Evolutionary conservation across 2,888 invertebrate genomes (phyloP), one percentile per base, ranked within the genome.

Genomic region (Xestia rhomboidea): DNA sequence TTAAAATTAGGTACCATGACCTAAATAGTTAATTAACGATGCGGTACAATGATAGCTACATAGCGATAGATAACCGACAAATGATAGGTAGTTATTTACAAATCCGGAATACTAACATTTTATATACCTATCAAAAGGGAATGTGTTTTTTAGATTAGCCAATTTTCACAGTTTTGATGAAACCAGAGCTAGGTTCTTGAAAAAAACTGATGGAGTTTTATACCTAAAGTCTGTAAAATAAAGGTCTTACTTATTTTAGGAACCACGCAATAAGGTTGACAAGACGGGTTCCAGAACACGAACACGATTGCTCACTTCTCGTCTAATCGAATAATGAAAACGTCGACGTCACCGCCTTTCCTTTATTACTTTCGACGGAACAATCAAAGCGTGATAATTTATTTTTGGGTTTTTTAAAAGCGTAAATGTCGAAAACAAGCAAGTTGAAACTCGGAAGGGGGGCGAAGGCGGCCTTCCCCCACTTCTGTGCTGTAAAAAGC

Each of bases 401-500:
- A 91, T 91, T 90, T 91, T 89, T 88, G 81, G 79, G 89, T 79
- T 90, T 92, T 93, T 90, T 90, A 86, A 90, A 92, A 91, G 90
- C 88, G 87, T 89, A 87, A 91, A 90, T 89, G 90, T 89, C 88
- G 87, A 89, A 91, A 93, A 93, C 91, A 90, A 91, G 91, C 92
- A 93, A 93, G 91, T 93, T 93, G 84, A 89, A 92, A 91, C 90
- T 92, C 90, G 83, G 77, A 68, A n/a, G 60, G 76, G 66, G 74
- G 64, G 41, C 21, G 73, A 80, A 79, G 74, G 76, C 63, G 73
- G 87, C 38, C 68, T 2, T 54, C 79, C 46, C 73, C 84, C 54
- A 67, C 75, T 83, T 86, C 87, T 68, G 82, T 85, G 88, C 89
- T 92, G 92, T 91, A 93, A 94, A 94, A 95, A 95, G 94, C 94